Conservation (phyloP, 1,140 invertebrate genomes). For the Propsilocerus akamusi region DNA sequence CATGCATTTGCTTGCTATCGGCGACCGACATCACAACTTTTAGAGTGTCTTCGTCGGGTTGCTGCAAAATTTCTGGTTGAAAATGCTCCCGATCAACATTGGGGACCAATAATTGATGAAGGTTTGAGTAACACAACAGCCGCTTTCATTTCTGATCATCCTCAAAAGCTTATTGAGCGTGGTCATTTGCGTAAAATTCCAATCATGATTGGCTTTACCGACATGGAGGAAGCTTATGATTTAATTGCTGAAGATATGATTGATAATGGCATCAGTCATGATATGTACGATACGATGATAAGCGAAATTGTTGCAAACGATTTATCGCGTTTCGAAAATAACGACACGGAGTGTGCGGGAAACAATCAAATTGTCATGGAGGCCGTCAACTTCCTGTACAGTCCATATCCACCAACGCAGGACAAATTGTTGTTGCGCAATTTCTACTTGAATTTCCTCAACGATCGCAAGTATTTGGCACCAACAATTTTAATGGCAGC, state of each 20-base stretch:
- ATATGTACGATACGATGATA: slow-evolving; percentile 38
- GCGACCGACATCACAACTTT: slow-evolving; percentile 36
- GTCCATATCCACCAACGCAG: slow-evolving; percentile 35
- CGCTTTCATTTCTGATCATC: slow-evolving; percentile 44
- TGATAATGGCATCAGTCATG: slow-evolving; percentile 27
- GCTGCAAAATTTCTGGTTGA: slow-evolving; percentile 33
- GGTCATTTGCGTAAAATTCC: slow-evolving; percentile 42
- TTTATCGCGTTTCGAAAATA: slow-evolving; percentile 24
- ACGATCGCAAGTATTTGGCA: slow-evolving; percentile 51
- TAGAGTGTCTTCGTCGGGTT: slow-evolving; percentile 44
- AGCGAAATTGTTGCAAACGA: slow-evolving; percentile 36
- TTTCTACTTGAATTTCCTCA: slow-evolving; percentile 43
- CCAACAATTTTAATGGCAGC: slow-evolving; percentile 43
- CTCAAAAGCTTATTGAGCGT: slow-evolving; percentile 35
- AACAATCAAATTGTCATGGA: slow-evolving; percentile 51
- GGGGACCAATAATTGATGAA: slow-evolving; percentile 54
- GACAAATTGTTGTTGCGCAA: slow-evolving; percentile 35
- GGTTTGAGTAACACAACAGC: slow-evolving; percentile 42
- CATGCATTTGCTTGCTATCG: slow-evolving; percentile 43
- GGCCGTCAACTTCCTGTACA: slow-evolving; percentile 54
- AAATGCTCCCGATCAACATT: slow-evolving; percentile 40
- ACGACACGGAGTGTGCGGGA: slow-evolving; percentile 33
- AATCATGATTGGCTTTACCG: slow-evolving; percentile 49
- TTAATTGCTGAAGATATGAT: slow-evolving; percentile 33
- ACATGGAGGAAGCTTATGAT: slow-evolving; percentile 54